Evolutionary conservation across 1,140 invertebrate genomes (phyloP).

Genomic region (Phymorhynchus buccinoides): DNA sequence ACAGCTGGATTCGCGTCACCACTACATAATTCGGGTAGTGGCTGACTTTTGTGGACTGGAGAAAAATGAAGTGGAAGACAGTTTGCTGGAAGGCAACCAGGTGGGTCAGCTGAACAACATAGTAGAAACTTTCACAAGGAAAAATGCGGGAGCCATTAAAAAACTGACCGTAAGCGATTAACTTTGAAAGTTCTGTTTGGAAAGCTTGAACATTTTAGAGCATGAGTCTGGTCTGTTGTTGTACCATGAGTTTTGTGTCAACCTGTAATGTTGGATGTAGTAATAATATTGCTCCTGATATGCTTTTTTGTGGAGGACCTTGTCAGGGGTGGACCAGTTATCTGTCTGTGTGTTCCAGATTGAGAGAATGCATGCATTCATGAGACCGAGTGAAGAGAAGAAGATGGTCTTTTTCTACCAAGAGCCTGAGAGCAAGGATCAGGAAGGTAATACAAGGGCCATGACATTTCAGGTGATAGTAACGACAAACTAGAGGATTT

Average conservation of each 20-base stretch:
- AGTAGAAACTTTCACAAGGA: too few species aligned
- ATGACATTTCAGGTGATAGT: too few species aligned
- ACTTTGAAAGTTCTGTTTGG: background rate
- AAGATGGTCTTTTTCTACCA: conserved; percentile 28
- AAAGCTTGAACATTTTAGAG: too few species aligned
- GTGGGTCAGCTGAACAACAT: background rate
- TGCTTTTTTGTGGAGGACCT: too few species aligned
- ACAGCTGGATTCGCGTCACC: background rate
- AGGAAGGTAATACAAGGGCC: background rate
- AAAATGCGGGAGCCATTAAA: background rate
- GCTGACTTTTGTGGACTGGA: background rate
- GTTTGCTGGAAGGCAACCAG: conserved; percentile 24
- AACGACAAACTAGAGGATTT: too few species aligned
- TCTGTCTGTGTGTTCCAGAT: conserved; percentile 25
- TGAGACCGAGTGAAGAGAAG: conserved; percentile 5
- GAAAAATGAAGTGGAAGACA: conserved; percentile 14
- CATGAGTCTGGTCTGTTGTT: too few species aligned
- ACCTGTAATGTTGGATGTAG: too few species aligned
- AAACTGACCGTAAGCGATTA: background rate
- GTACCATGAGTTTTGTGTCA: too few species aligned
- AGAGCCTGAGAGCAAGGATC: background rate
- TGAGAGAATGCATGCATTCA: background rate
- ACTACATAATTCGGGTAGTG: conserved; percentile 13
- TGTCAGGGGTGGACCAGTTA: too few species aligned
- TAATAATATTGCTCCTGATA: too few species aligned